Conservation (phyloP, 1,140 invertebrate genomes). For the Lutraria rhynchaena region DNA sequence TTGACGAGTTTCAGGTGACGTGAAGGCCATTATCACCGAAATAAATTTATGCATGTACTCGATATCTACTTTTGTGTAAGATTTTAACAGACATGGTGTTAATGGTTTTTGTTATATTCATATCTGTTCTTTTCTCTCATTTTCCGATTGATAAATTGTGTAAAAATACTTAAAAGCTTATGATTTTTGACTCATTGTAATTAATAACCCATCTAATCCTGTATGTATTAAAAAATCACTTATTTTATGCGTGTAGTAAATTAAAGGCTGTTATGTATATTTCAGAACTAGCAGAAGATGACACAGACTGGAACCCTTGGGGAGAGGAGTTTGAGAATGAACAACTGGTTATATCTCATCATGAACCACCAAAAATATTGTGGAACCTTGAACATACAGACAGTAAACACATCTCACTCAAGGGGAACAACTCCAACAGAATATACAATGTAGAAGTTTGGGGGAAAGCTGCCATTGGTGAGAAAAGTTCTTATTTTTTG, state of each 20-base stretch:
- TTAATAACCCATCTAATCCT: background rate
- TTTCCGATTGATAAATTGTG: too few species aligned
- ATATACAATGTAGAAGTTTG: constrained; percentile 82
- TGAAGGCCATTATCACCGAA: too few species aligned
- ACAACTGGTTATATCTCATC: constrained; percentile 60
- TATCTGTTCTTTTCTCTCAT: too few species aligned
- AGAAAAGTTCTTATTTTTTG: constrained; percentile 35
- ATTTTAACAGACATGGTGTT: too few species aligned
- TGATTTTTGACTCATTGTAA: too few species aligned
- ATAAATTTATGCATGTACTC: too few species aligned
- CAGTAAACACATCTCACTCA: constrained; percentile 37
- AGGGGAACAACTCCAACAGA: constrained; percentile 47
- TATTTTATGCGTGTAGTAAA: too few species aligned
- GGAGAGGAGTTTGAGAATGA: constrained; percentile 81
- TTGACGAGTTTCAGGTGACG: too few species aligned
- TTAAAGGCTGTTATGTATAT: constrained; percentile 56
- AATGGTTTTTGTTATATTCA: too few species aligned
- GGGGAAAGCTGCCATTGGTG: constrained; percentile 85
- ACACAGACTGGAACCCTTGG: constrained; percentile 81
- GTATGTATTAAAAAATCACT: background rate
- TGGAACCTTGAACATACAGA: constrained; percentile 66
- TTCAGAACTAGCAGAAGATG: constrained; percentile 75
- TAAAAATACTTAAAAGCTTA: too few species aligned
- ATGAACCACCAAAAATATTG: constrained; percentile 70
- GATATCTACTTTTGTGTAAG: too few species aligned